Percentiles rank a stretch among this genome's conserved stretches.
phyloP scores from a whole-genome alignment of 2,797 vertebrate species.

The Yasuhikotakia modesta region DNA sequence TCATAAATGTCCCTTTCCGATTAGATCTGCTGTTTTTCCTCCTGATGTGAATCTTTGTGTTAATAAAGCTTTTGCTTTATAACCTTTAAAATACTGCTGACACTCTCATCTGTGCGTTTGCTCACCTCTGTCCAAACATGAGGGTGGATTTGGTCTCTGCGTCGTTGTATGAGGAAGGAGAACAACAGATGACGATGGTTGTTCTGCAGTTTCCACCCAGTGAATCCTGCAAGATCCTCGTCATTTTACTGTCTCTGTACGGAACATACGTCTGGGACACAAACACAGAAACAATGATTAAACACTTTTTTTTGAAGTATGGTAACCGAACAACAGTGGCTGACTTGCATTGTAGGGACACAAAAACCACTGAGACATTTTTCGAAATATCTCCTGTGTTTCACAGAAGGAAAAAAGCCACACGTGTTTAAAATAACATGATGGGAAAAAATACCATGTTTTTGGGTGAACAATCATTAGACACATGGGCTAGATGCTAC shows the following conservation, averaged over 20 bases:
- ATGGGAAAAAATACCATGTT: no score
- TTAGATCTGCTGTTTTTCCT: background rate
- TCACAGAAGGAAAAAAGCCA: no score
- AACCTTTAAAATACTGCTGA: background rate
- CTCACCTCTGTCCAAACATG: constrained; percentile 87
- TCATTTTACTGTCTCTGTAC: constrained; percentile 91
- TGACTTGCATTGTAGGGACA: no score
- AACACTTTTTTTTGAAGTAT: no score
- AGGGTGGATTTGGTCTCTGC: constrained; percentile 87
- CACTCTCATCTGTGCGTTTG: background rate
- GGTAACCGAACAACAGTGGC: no score
- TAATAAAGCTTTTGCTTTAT: background rate
- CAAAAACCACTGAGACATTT: no score
- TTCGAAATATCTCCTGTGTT: no score
- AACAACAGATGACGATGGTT: constrained; percentile 89
- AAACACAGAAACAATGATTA: background rate
- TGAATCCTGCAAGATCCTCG: constrained; percentile 87
- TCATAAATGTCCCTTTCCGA: no score
- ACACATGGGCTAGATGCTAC: no score
- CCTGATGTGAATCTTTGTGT: background rate
- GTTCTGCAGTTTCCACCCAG: constrained; percentile 89
- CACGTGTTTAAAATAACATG: no score
- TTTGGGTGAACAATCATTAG: no score
- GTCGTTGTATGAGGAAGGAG: constrained; percentile 86
- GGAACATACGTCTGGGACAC: constrained; percentile 81